Percentiles rank a stretch among this genome's conserved stretches.
Conservation (phyloP, 2,797 vertebrate genomes). For the Anas bahamensis region DNA sequence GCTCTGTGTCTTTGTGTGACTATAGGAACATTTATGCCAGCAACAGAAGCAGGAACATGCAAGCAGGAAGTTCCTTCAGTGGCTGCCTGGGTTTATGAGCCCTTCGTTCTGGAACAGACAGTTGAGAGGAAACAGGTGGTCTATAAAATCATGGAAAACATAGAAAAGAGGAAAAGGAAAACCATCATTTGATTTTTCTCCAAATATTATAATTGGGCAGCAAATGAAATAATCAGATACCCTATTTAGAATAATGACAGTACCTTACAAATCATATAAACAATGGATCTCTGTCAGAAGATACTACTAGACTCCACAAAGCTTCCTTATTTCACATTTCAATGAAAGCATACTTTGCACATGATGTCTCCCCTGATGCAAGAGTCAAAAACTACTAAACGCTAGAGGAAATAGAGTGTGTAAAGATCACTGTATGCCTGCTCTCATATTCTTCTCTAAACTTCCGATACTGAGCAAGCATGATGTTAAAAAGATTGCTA, state of each 20-base stretch:
- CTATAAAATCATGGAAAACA: not conserved
- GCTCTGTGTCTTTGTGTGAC: not conserved
- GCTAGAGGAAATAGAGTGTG: not conserved
- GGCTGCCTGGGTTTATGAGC: not conserved
- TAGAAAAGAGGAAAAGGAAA: not conserved
- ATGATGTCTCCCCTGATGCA: not conserved
- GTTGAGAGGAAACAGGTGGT: not conserved
- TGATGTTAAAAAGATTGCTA: too few species aligned
- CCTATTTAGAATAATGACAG: not conserved
- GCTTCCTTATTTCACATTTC: too few species aligned
- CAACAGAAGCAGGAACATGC: not conserved
- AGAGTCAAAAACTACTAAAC: not conserved
- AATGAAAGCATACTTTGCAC: not conserved
- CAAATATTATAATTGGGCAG: too few species aligned
- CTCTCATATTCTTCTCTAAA: too few species aligned
- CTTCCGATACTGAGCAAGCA: not conserved
- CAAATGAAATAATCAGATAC: not conserved
- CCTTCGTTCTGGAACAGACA: not conserved
- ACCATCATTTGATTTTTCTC: not conserved
- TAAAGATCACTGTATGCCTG: too few species aligned
- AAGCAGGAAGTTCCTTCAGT: not conserved
- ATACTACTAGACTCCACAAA: not conserved
- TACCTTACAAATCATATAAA: not conserved
- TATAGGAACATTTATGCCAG: not conserved
- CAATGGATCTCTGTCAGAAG: not conserved